These are phyloP conservation scores for Temnopleurus reevesii DNA, from an alignment of 53 echinoderm and acorn worm genomes.

Conservation along the genomic window DNA sequence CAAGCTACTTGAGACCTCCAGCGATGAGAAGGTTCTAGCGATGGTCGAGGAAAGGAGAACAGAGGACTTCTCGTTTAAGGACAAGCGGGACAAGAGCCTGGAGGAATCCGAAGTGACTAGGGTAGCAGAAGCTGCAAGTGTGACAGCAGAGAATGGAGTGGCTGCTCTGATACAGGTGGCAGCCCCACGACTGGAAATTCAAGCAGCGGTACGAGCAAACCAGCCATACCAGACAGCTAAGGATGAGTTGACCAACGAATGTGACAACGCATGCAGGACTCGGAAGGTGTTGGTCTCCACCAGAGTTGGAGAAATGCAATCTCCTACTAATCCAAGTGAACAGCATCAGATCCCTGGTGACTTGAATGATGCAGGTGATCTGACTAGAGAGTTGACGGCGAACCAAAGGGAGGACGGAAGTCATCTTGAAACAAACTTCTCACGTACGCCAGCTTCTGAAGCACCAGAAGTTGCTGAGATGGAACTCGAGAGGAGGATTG, in stretches of 20 bases:
- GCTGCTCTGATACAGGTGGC: too few species aligned
- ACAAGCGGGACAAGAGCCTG: too few species aligned
- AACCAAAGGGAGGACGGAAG: not conserved
- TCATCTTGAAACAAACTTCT: not conserved
- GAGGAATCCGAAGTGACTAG: too few species aligned
- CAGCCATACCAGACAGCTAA: not conserved
- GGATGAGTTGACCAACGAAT: not conserved
- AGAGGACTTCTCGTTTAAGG: too few species aligned
- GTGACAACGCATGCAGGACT: not conserved
- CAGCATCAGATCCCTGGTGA: not conserved
- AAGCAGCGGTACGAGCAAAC: not conserved
- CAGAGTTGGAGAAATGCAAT: not conserved
- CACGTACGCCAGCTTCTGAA: not conserved
- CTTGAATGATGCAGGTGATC: not conserved
- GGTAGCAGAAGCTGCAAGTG: too few species aligned
- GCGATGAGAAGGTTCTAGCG: too few species aligned
- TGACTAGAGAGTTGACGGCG: not conserved
- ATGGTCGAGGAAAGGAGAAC: too few species aligned
- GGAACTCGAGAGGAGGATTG: not conserved
- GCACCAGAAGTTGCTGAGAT: not conserved
- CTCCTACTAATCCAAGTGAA: not conserved
- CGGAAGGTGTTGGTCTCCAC: not conserved
- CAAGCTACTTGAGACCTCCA: too few species aligned
- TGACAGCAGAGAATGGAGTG: too few species aligned
- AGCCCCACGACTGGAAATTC: not conserved